Base-by-base conservation (phyloP, 2,113 vertebrate species). In the Planiliza haematocheilus region DNA sequence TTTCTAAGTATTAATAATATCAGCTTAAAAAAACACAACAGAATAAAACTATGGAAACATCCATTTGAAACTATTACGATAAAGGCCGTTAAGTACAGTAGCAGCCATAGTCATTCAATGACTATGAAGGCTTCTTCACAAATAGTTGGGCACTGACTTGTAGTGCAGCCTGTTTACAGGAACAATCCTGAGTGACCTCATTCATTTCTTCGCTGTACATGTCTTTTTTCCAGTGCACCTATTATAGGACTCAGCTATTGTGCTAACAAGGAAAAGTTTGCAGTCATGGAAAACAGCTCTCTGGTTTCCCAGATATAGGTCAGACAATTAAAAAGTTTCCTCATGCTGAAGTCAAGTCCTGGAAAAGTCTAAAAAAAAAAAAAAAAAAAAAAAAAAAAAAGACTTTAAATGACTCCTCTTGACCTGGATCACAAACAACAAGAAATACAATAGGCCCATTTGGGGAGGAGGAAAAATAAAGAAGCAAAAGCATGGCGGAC, bases 401-500 rank as follows among this genome's bases (percentile, higher is more conserved):
- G 69, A 71, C 52, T 77, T 83, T 18, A 75, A 81, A 78, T 60
- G 64, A 58, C 70, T 64, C 16, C 48, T 68, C 24, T 34, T 74
- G 86, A 86, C 84, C 84, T 82, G 62, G 67, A 86, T 77, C 8
- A 52, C 42, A 24, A 39, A 57, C 2, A 10, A 2, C 24, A 66
- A 38, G 11, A 56, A 57, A 80, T 11, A 68, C 64, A 77, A 77
- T 68, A 52, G 55, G 55, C 21, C 34, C 16, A 59, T 83, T 83
- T 56, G 49, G 16, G 30, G 24, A 52, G 38, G 57, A 60, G 16
- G 24, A 39, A 24, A 49, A 76, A 50, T 8, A 50, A 36, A 66
- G 24, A 16, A 66, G 48, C 7, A 74, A 53, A 79, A 75, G 48
- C 46, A 73, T 17, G 51, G 58, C 59, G 72, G 79, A 89, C 95